These are phyloP conservation scores for Caenorhabditis latens DNA, from an alignment of 1,140 invertebrate species.

Conservation along the genomic window DNA sequence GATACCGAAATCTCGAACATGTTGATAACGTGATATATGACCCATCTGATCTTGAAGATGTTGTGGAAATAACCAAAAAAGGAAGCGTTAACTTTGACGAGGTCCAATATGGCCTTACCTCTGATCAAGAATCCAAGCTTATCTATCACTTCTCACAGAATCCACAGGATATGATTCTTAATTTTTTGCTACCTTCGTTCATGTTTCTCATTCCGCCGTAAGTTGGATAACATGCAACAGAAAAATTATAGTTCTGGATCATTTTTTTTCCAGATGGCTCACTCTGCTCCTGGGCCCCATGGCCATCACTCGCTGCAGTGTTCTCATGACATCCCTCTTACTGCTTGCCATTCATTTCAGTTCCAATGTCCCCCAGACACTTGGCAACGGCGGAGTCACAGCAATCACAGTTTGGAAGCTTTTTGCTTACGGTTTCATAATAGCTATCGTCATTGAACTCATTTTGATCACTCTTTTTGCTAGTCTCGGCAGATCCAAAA, in stretches of 20 bases:
- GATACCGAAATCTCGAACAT: neutral
- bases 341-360: neutral
- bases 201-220: constrained; percentile 31
- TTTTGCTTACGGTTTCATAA: neutral
- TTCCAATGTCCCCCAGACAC: neutral
- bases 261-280: constrained; percentile 12
- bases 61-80: neutral
- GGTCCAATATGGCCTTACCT: neutral
- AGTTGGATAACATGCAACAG: neutral
- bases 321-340: constrained; percentile 15
- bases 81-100: neutral
- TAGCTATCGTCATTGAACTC: neutral
- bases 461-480: constrained; percentile 18
- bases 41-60: neutral
- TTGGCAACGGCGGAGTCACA: neutral
- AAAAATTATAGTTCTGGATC: neutral
- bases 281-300: constrained; percentile 14
- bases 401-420: neutral
- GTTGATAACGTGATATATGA: neutral
- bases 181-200: neutral
- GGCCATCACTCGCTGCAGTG: neutral
- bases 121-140: neutral
- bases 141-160: neutral
- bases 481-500: constrained; percentile 8
- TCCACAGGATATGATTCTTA: neutral